Percentiles rank a stretch among this genome's conserved stretches.
These are phyloP conservation scores for Baccha elongata DNA, from an alignment of 2,888 invertebrate genomes.

Conservation along the genomic window DNA sequence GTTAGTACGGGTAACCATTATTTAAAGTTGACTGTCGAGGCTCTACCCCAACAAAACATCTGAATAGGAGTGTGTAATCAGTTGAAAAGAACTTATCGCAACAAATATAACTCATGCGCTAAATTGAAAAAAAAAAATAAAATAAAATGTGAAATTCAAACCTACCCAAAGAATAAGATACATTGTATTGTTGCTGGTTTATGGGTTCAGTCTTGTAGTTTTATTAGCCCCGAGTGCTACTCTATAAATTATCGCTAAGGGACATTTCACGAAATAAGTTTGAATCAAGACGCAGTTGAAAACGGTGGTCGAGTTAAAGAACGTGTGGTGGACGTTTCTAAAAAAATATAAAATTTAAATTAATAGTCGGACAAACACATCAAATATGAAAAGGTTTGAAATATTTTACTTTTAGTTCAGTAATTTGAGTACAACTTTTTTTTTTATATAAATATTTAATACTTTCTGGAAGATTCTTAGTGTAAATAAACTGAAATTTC, in stretches of 20 bases:
- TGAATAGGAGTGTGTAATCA: slow-evolving; percentile 37
- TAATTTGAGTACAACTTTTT: too few relatives aligned
- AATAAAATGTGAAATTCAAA: slow-evolving; percentile 12
- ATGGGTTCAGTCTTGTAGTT: slow-evolving; percentile 32
- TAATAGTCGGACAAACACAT: background rate
- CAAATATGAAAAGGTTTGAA: background rate
- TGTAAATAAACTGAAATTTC: too few relatives aligned
- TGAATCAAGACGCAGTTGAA: background rate
- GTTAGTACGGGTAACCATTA: slow-evolving; percentile 45
- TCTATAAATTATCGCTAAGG: slow-evolving; percentile 22
- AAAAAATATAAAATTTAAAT: background rate
- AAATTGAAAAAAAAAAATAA: background rate
- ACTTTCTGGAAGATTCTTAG: too few relatives aligned
- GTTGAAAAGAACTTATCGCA: slow-evolving; percentile 44
- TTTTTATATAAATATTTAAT: too few relatives aligned
- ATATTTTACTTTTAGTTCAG: too few relatives aligned
- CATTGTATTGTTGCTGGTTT: slow-evolving; percentile 34
- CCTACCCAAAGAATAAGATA: slow-evolving; percentile 18
- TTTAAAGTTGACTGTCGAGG: slow-evolving; percentile 10
- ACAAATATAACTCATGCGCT: slow-evolving; percentile 13
- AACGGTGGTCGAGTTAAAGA: background rate
- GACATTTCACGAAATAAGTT: slow-evolving; percentile 4
- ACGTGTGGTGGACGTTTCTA: background rate
- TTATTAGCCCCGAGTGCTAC: slow-evolving; percentile 40
- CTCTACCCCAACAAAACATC: slow-evolving; percentile 52